These are phyloP conservation scores for Lampris megalopsis DNA, from an alignment of 2,113 vertebrate species.

Conservation along the genomic window DNA sequence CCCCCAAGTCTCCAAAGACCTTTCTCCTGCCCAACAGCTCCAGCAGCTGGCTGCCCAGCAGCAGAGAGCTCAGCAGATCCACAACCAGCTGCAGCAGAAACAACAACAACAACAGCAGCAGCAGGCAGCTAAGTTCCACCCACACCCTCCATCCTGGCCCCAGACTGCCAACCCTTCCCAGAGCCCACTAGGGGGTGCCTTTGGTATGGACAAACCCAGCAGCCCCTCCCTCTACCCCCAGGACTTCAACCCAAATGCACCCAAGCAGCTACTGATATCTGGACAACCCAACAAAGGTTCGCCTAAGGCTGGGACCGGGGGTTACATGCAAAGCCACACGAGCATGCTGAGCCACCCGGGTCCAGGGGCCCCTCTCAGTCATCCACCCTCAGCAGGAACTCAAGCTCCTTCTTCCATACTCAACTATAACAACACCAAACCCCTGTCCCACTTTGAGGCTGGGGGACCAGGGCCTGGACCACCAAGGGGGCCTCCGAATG, in stretches of 20 bases:
- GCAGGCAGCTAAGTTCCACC: constrained; percentile 76
- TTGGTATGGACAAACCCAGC: constrained; percentile 89
- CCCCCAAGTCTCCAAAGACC: constrained; percentile 79
- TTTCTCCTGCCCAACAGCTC: constrained; percentile 89
- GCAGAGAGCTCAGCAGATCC: constrained; percentile 92
- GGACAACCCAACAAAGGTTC: constrained; percentile 88
- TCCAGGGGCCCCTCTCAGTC: constrained; percentile 79
- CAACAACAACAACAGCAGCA: constrained; percentile 86
- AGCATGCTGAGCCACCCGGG: constrained; percentile 85
- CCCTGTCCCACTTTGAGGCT: constrained; percentile 94
- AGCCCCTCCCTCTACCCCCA: constrained; percentile 90
- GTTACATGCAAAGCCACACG: constrained; percentile 85
- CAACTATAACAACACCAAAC: constrained; percentile 95
- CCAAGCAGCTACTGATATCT: constrained; percentile 89
- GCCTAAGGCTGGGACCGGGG: constrained; percentile 85
- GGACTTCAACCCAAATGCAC: constrained; percentile 88
- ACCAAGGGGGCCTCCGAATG: constrained; percentile 68
- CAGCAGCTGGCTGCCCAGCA: constrained; percentile 88
- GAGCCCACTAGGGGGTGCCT: constrained; percentile 85
- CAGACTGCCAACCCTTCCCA: constrained; percentile 85
- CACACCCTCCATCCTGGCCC: constrained; percentile 87
- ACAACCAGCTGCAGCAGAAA: constrained; percentile 92
- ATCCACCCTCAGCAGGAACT: constrained; percentile 77
- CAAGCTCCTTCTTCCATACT: constrained; percentile 79
- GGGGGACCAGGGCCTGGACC: constrained; percentile 75